Conservation (phyloP, 1,140 invertebrate genomes). For the Zaprionus taronus region DNA sequence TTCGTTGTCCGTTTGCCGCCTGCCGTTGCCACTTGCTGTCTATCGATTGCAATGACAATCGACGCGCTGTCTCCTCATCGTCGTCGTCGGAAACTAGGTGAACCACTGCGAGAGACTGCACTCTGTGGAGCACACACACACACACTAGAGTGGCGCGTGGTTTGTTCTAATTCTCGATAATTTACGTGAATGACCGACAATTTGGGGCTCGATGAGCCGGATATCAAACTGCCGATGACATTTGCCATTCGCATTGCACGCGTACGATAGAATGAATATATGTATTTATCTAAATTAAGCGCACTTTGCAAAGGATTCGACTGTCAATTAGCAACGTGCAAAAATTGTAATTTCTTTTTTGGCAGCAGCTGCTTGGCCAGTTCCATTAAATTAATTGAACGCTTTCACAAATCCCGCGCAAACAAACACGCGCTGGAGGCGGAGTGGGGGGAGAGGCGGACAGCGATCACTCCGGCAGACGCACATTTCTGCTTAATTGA, state of each 20-base stretch:
- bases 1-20: not conserved
- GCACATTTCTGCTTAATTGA: slow-evolving; percentile 64
- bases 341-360: slow-evolving; percentile 64
- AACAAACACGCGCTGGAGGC: slow-evolving; percentile 11
- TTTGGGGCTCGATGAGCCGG: slow-evolving; percentile 65
- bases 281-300: slow-evolving; percentile 14
- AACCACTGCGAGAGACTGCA: slow-evolving; percentile 55
- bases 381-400: slow-evolving; percentile 82
- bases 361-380: slow-evolving; percentile 54
- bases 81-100: slow-evolving; percentile 72
- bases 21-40: slow-evolving; percentile 42
- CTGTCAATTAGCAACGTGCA: slow-evolving; percentile 55
- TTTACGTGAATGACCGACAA: slow-evolving; percentile 65
- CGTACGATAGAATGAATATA: not conserved
- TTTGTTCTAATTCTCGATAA: slow-evolving; percentile 78
- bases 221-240: slow-evolving; percentile 48
- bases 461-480: not conserved
- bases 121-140: slow-evolving; percentile 30
- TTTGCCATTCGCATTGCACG: not conserved
- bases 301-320: not conserved
- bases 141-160: slow-evolving; percentile 12
- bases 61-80: slow-evolving; percentile 51
- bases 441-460: not conserved
- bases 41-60: slow-evolving; percentile 78
- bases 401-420: slow-evolving; percentile 77